Percentiles rank a stretch among this genome's conserved stretches.
These are phyloP conservation scores for Agriotes lineatus DNA, from an alignment of 2,888 invertebrate genomes.

Conservation along the genomic window DNA sequence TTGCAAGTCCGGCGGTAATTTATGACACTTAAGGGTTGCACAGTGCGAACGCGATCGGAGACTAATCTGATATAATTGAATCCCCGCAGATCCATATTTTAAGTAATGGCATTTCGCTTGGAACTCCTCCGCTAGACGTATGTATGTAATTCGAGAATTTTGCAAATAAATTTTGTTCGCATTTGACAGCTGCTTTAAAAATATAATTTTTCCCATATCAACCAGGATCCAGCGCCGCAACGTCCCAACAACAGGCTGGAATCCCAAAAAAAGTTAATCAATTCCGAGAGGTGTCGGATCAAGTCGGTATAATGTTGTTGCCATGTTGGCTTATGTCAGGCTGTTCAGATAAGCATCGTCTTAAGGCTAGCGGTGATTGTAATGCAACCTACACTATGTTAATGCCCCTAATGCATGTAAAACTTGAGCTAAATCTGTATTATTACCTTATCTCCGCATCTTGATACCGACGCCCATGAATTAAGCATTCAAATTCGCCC, in stretches of 20 bases:
- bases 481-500: slow-evolving; percentile 38
- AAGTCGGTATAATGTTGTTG: slow-evolving; percentile 40
- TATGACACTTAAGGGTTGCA: slow-evolving; percentile 14
- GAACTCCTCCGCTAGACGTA: no score
- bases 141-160: no score
- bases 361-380: slow-evolving; percentile 47
- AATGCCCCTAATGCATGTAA: slow-evolving; percentile 53
- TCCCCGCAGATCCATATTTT: slow-evolving; percentile 15
- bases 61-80: slow-evolving; percentile 31
- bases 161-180: no score
- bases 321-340: slow-evolving; percentile 47
- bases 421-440: slow-evolving; percentile 52
- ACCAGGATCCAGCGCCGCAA: not conserved
- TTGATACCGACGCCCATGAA: slow-evolving; percentile 44
- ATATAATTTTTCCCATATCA: no score
- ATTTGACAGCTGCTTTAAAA: no score
- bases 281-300: slow-evolving; percentile 39
- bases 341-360: slow-evolving; percentile 44
- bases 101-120: not conserved
- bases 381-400: slow-evolving; percentile 47
- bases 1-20: slow-evolving; percentile 9
- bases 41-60: slow-evolving; percentile 18
- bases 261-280: slow-evolving; percentile 32
- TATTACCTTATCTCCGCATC: slow-evolving; percentile 52
- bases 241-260: not conserved